phyloP scores from a whole-genome alignment of 2,888 invertebrate genomes.

The Acheta domesticus region DNA sequence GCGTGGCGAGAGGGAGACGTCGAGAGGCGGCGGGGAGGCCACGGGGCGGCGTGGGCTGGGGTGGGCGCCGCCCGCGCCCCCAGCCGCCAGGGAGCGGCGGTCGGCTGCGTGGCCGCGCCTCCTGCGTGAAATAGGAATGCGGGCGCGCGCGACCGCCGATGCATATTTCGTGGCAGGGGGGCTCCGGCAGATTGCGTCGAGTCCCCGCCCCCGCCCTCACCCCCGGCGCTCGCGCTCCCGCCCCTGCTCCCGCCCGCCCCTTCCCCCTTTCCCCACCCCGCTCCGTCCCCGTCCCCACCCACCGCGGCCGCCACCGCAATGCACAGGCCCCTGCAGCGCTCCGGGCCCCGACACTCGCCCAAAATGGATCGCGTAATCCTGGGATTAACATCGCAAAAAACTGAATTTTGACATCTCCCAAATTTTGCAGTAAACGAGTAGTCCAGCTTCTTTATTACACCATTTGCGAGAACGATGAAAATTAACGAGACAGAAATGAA shows the following conservation, averaged over 20 bases:
- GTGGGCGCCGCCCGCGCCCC: background rate
- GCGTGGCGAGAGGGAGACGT: too few species aligned
- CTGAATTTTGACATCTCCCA: too few species aligned
- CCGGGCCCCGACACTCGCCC: too few species aligned
- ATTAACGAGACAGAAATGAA: too few species aligned
- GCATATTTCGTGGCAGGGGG: background rate
- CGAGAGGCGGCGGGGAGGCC: too few species aligned
- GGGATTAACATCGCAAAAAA: too few species aligned
- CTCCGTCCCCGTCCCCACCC: background rate
- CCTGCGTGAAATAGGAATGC: conserved; percentile 18
- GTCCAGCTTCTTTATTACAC: too few species aligned
- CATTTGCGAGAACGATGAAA: too few species aligned
- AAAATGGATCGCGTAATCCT: too few species aligned
- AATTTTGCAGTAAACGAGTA: too few species aligned
- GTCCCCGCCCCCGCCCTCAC: background rate
- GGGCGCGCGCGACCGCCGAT: background rate
- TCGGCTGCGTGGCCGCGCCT: background rate
- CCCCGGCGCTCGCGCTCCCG: background rate
- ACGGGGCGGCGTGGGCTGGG: too few species aligned
- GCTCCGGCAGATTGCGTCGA: background rate
- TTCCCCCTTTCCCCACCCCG: background rate
- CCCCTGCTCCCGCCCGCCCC: background rate
- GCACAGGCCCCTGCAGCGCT: background rate
- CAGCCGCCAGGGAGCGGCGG: background rate
- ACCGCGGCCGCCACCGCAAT: background rate